phyloP scores from a whole-genome alignment of 2,113 vertebrate genomes.

The Solenodon paradoxus region DNA sequence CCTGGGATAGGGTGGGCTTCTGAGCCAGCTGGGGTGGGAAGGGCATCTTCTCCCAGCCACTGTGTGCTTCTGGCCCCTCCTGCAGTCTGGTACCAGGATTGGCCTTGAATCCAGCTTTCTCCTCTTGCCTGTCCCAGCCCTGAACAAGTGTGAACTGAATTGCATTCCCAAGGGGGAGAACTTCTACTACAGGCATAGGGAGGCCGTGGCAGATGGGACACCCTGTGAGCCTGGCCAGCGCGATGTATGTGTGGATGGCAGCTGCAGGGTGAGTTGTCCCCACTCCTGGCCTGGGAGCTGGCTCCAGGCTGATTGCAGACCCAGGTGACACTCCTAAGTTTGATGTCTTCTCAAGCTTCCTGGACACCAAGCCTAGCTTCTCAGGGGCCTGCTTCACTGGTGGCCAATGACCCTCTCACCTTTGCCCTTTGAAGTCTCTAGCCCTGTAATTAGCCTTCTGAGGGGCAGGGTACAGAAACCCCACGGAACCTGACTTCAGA shows the following conservation, averaged over 20 bases:
- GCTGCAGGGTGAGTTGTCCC: conserved; percentile 87
- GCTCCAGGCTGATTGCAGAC: background rate
- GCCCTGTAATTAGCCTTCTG: background rate
- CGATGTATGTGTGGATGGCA: conserved; percentile 92
- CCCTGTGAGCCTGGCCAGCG: conserved; percentile 91
- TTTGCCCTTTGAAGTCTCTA: background rate
- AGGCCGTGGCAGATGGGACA: conserved; percentile 91
- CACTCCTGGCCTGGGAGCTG: background rate
- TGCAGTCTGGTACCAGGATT: rapidly evolving
- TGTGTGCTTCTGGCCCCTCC: background rate
- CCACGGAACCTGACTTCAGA: background rate
- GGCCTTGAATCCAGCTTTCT: background rate
- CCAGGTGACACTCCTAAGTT: background rate
- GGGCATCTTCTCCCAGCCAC: background rate
- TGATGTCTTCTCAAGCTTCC: background rate
- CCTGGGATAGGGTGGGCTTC: background rate
- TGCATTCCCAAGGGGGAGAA: conserved; percentile 97
- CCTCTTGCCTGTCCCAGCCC: conserved; percentile 80
- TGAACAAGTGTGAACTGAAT: conserved; percentile 96
- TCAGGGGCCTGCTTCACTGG: background rate
- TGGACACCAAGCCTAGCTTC: background rate
- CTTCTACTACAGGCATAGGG: conserved; percentile 93
- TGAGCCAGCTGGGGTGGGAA: no score
- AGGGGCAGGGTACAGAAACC: background rate
- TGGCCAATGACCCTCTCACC: background rate